A percentile compares a stretch with the other conserved stretches of the same genome.
Conservation (phyloP, 2,797 vertebrate genomes). For the Hylomyscus alleni region DNA sequence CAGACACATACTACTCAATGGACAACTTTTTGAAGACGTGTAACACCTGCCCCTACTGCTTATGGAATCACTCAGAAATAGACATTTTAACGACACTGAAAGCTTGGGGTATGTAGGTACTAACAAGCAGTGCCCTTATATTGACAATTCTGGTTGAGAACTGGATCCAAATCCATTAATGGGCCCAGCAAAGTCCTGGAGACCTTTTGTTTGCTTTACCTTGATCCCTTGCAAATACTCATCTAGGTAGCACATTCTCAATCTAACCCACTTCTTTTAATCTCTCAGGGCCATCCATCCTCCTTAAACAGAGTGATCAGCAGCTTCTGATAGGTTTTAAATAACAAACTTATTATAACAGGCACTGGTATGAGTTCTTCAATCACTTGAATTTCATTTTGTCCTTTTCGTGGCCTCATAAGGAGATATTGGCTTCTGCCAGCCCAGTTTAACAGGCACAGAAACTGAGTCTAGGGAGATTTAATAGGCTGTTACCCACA, state of each 20-base stretch:
- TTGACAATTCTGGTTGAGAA: background rate
- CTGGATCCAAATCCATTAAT: background rate
- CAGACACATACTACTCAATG: background rate
- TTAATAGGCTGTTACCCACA: background rate
- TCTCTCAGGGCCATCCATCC: background rate
- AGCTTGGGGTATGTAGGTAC: background rate
- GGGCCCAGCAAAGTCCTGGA: background rate
- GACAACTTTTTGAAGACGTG: background rate
- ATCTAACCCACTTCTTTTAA: background rate
- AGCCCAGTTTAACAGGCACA: background rate
- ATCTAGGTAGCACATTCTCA: background rate
- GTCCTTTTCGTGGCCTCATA: background rate
- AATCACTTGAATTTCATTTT: background rate
- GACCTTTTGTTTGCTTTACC: background rate
- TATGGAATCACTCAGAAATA: background rate
- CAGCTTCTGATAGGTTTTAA: background rate
- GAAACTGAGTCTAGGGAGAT: background rate
- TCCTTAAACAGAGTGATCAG: slow-evolving; percentile 10
- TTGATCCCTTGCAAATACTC: background rate
- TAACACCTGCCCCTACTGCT: background rate
- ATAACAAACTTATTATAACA: background rate
- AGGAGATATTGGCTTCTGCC: background rate
- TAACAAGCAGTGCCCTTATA: background rate
- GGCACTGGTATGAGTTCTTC: background rate
- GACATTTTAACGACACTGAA: background rate